These are phyloP conservation scores for Noctua comes DNA, from an alignment of 2,888 invertebrate genomes.

Conservation along the genomic window DNA sequence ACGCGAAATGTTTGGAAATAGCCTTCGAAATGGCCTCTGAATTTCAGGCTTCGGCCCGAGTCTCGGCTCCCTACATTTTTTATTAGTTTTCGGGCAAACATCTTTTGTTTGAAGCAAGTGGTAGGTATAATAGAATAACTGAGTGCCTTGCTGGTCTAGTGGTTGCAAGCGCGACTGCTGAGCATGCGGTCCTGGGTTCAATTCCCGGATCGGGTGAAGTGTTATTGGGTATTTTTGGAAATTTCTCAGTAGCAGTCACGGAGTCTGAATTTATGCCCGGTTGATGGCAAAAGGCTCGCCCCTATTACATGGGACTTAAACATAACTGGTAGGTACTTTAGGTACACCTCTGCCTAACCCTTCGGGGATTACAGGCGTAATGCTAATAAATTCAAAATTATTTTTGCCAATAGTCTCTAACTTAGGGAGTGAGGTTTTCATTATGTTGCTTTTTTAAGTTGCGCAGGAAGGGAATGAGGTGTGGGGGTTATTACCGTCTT, in stretches of 20 bases:
- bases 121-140: not conserved
- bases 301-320: not conserved
- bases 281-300: not conserved
- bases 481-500: not conserved
- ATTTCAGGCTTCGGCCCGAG: conserved; percentile 1
- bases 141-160: not conserved
- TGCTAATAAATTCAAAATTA: too few species aligned
- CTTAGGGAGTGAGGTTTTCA: too few species aligned
- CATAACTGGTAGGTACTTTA: not conserved
- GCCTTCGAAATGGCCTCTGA: conserved; percentile 6
- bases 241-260: not conserved
- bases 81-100: conserved; percentile 8
- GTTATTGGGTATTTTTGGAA: not conserved
- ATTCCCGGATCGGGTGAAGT: not conserved
- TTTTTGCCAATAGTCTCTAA: too few species aligned
- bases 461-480: not conserved
- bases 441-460: not conserved
- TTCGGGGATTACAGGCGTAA: not conserved
- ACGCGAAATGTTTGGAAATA: conserved; percentile 31
- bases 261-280: not conserved
- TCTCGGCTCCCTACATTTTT: conserved; percentile 18
- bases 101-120: conserved; percentile 31
- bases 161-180: not conserved
- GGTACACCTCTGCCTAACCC: not conserved
- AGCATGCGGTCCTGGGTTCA: not conserved